Evolutionary conservation across 2,113 vertebrate genomes (phyloP).

Genomic region (Lipotes vexillifer): DNA sequence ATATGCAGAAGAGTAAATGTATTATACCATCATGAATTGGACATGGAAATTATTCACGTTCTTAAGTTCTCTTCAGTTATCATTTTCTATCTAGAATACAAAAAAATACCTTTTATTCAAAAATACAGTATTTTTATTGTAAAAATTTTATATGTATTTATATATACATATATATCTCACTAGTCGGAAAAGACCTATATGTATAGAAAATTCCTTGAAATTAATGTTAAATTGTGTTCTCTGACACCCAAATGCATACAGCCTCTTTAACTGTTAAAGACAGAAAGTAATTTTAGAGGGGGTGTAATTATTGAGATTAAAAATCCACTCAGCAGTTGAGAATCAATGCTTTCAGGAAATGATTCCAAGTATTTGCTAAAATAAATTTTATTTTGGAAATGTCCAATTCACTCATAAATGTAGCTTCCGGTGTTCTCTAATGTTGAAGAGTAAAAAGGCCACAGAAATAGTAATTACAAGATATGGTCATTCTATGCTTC

Average conservation of each 20-base stretch:
- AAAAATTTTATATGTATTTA: not conserved
- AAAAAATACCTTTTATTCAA: not conserved
- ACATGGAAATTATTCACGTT: not conserved
- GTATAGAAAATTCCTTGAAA: not conserved
- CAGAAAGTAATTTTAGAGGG: not conserved
- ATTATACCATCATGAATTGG: not conserved
- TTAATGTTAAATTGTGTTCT: not conserved
- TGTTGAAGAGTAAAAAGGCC: not conserved
- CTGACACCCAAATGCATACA: not conserved
- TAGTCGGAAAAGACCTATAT: not conserved
- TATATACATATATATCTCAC: not conserved
- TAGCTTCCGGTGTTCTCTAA: not conserved
- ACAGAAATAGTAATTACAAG: not conserved
- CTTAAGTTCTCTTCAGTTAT: not conserved
- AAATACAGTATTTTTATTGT: not conserved
- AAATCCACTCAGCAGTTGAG: not conserved
- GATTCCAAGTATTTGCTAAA: slow-evolving; percentile 47
- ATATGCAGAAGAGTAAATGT: not conserved
- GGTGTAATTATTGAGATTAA: not conserved
- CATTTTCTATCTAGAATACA: not conserved
- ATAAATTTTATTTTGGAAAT: slow-evolving; percentile 39
- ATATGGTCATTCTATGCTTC: not conserved
- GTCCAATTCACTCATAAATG: slow-evolving; percentile 16
- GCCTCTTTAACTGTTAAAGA: not conserved
- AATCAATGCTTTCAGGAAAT: slow-evolving; percentile 35